Evolutionary conservation across 1,140 invertebrate species (phyloP), one percentile per base, ranked within the genome.

Genomic region (Euura lappo): DNA sequence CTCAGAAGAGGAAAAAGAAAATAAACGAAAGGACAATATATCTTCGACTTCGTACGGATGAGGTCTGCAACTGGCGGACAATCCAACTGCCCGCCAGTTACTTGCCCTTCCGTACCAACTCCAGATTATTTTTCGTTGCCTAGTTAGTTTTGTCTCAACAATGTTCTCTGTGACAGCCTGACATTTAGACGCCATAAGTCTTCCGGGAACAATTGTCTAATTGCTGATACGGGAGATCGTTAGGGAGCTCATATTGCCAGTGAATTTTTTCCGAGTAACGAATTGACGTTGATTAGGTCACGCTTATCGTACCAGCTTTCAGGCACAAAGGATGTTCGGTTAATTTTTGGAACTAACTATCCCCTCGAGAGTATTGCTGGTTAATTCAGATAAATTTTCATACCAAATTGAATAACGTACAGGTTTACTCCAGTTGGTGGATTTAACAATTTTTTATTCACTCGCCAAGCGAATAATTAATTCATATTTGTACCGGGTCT

Each of bases 381-480:
- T 28, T 28, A 1, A 28, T 28, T 28, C 28, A 28, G 0, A 28
- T 60, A n/a, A 60, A 60, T 60, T 60, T 60, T 60, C 51, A 60
- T 6, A 60, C 28, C 28, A 28, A 28, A 28, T 60, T 60, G 51
- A 60, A 60, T 60, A 60, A 60, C 28, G 28, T 28, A 28, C 28
- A 28, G 28, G 28, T 28, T 28, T 28, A 28, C 28, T 28, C 51
- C 3, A 0, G 51, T 6, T 11, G 6, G 51, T 60, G 13, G 3
- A 60, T 60, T 60, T 60, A 60, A n/a, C 51, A 3, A 60, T 60
- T 60, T 11, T 60, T 60, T 60, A 60, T 60, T 60, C 51, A 60
- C 51, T 11, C 51, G 51, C 10, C 51, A n/a, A 60, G 51, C 51
- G 51, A 60, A 4, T 60, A 6, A 8, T 60, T 60, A 60, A 60